Evolutionary conservation across 2,888 invertebrate species (phyloP).

Genomic region (Pseudanteris insignis): DNA sequence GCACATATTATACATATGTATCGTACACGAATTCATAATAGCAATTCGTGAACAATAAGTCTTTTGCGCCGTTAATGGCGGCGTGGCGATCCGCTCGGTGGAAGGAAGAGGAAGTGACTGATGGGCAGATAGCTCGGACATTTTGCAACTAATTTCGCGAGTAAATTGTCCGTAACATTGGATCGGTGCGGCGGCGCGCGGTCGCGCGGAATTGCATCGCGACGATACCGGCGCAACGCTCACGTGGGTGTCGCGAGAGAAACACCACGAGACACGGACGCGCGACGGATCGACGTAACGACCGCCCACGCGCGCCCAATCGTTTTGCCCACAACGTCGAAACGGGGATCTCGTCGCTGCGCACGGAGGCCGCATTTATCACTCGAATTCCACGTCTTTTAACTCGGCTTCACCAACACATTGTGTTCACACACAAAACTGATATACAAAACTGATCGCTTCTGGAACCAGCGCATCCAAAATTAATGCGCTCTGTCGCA

Average conservation of each 20-base stretch:
- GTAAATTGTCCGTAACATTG: constrained; percentile 67
- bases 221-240: constrained; percentile 5
- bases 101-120: constrained; percentile 67
- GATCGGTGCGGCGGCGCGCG: constrained; percentile 54
- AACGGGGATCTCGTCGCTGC: constrained; percentile 11
- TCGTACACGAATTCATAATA: constrained; percentile 58
- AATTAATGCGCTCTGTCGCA: too few relatives aligned
- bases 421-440: too few relatives aligned
- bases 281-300: too few relatives aligned
- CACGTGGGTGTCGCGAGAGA: constrained; percentile 25
- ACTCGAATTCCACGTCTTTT: too few relatives aligned
- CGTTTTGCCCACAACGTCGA: constrained; percentile 17
- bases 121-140: constrained; percentile 65
- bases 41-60: constrained; percentile 64
- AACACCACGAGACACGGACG: constrained; percentile 19
- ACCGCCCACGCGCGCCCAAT: constrained; percentile 16
- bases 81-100: constrained; percentile 61
- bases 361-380: too few relatives aligned
- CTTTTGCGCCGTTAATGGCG: constrained; percentile 65
- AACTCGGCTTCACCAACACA: too few relatives aligned
- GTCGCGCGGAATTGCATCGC: constrained; percentile 30
- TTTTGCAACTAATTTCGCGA: constrained; percentile 66
- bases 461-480: too few relatives aligned
- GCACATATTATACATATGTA: constrained; percentile 43
- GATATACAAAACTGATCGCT: too few relatives aligned